Conservation (phyloP, 2,888 invertebrate genomes). For the Xanthia togata region DNA sequence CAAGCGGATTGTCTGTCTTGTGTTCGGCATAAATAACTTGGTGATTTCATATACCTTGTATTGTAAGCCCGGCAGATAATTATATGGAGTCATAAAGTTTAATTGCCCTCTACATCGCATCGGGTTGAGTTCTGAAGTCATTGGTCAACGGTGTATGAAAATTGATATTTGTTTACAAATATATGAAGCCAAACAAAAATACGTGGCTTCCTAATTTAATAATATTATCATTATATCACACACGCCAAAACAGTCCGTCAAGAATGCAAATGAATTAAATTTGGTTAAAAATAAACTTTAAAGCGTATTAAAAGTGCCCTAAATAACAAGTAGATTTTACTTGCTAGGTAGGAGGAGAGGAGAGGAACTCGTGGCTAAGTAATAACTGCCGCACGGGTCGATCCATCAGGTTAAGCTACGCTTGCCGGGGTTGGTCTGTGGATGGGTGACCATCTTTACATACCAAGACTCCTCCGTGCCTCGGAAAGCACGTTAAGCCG, state of each 20-base stretch:
- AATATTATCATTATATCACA: background rate
- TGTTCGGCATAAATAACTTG: conserved; percentile 45
- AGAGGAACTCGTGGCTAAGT: too few relatives aligned
- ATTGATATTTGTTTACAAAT: conserved; percentile 21
- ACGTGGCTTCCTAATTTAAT: conserved; percentile 24
- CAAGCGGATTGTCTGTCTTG: conserved; percentile 46
- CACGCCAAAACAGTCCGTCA: conserved; percentile 9
- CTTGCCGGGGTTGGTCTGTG: too few relatives aligned
- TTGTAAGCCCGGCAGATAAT: conserved; percentile 38
- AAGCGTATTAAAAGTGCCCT: conserved; percentile 18
- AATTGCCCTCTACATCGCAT: background rate
- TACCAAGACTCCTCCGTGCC: too few relatives aligned
- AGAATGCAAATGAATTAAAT: conserved; percentile 20
- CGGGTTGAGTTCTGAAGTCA: conserved; percentile 11
- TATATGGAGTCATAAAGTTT: conserved; percentile 20
- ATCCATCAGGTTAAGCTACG: too few relatives aligned
- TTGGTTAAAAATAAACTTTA: conserved; percentile 32
- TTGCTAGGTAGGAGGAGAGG: too few relatives aligned
- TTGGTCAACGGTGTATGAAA: conserved; percentile 6
- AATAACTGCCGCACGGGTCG: too few relatives aligned
- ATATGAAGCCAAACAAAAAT: background rate
- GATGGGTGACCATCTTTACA: too few relatives aligned
- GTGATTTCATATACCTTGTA: conserved; percentile 34
- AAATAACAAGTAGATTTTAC: conserved; percentile 4
- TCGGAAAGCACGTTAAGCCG: too few relatives aligned